Percentiles rank a stretch among this genome's conserved stretches.
phyloP scores from a whole-genome alignment of 1,140 invertebrate genomes.

The Pseudomyrmex concolor region DNA sequence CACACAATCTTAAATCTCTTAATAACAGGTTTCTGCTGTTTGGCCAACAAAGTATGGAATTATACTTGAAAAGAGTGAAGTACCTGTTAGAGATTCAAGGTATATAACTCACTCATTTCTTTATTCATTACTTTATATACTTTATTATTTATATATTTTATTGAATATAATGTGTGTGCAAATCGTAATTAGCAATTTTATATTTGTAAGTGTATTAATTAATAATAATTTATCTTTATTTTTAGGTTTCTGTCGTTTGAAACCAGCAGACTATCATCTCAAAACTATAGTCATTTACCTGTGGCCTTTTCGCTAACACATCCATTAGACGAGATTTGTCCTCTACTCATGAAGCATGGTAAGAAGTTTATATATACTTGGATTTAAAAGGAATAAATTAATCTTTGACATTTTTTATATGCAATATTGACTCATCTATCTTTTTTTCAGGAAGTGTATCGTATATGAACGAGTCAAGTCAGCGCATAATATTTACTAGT shows the following conservation, averaged over 20 bases:
- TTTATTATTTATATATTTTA: constrained; percentile 33
- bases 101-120: constrained; percentile 55
- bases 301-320: constrained; percentile 92
- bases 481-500: constrained; percentile 87
- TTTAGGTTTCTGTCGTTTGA: constrained; percentile 77
- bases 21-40: constrained; percentile 85
- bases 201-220: neutral
- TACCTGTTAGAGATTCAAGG: constrained; percentile 70
- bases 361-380: constrained; percentile 44
- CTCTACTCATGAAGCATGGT: constrained; percentile 91
- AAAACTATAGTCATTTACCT: constrained; percentile 75
- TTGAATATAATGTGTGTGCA: constrained; percentile 4
- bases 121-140: constrained; percentile 29
- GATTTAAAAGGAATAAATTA: constrained; percentile 5
- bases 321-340: constrained; percentile 95
- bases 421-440: neutral
- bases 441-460: constrained; percentile 78
- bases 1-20: constrained; percentile 29
- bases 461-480: constrained; percentile 87
- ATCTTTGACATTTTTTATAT: neutral
- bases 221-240: constrained; percentile 20
- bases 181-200: neutral
- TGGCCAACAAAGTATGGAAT: constrained; percentile 93
- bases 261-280: constrained; percentile 74
- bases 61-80: constrained; percentile 88